Conservation (phyloP, 1,140 invertebrate genomes). For the Aphis gossypii region DNA sequence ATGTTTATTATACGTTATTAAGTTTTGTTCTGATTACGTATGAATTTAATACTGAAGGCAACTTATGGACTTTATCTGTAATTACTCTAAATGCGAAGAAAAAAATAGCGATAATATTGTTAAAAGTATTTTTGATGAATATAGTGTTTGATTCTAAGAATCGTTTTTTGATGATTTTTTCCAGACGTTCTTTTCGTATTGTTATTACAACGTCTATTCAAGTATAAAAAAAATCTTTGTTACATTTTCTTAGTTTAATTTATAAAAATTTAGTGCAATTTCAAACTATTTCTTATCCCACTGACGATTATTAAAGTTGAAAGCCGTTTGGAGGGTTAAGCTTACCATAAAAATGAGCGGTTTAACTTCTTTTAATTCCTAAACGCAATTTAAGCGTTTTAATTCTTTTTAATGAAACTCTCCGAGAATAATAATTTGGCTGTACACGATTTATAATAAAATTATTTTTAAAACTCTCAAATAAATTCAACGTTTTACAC, state of each 20-base stretch:
- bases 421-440: slow-evolving; percentile 3
- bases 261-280: not conserved
- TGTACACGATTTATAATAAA: not conserved
- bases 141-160: not conserved
- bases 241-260: not conserved
- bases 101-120: not conserved
- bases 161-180: not conserved
- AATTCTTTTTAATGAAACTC: slow-evolving; percentile 39
- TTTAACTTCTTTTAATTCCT: slow-evolving; percentile 17
- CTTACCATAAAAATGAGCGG: slow-evolving; percentile 2
- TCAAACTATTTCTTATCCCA: not conserved
- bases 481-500: not conserved
- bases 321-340: not conserved
- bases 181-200: not conserved
- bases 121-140: not conserved
- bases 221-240: not conserved
- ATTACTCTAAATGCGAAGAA: not conserved
- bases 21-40: not conserved
- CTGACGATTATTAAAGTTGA: not conserved
- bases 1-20: too few species aligned
- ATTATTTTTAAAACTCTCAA: slow-evolving; percentile 23
- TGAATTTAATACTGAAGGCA: not conserved
- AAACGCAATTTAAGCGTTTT: slow-evolving; percentile 34
- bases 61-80: not conserved
- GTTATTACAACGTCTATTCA: not conserved